A percentile compares a stretch with the other conserved stretches of the same genome.
phyloP scores from a whole-genome alignment of 2,113 vertebrate species.

The Cavia aperea region DNA sequence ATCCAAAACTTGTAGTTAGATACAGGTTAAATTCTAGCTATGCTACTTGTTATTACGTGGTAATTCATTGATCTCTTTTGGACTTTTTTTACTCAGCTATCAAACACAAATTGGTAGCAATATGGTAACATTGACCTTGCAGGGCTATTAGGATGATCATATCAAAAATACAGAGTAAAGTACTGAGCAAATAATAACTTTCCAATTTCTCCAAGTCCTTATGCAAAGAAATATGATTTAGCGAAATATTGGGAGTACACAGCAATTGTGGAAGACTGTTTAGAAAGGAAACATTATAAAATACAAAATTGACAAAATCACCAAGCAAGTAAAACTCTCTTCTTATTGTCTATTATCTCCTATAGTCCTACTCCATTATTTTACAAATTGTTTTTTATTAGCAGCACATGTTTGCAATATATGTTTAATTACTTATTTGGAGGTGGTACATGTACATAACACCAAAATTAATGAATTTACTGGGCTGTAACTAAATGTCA shows the following conservation, averaged over 20 bases:
- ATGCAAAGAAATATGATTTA: neutral
- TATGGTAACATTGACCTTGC: neutral
- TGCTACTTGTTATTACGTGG: neutral
- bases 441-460: neutral
- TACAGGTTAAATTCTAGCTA: neutral
- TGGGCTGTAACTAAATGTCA: neutral
- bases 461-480: slow-evolving; percentile 9
- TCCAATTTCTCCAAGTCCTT: neutral
- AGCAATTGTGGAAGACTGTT: neutral
- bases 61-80: neutral
- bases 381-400: neutral
- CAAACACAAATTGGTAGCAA: neutral
- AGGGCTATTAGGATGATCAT: neutral
- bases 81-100: neutral
- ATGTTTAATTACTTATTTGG: neutral
- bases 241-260: neutral
- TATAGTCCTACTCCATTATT: neutral
- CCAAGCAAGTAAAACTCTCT: neutral
- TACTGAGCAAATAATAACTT: neutral
- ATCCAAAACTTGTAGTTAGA: neutral
- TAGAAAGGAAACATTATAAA: neutral
- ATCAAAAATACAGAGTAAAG: neutral
- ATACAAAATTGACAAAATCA: neutral
- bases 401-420: neutral
- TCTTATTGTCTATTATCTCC: neutral